Base-by-base conservation (phyloP, 1,140 invertebrate genomes). In the Sitobion miscanthi region DNA sequence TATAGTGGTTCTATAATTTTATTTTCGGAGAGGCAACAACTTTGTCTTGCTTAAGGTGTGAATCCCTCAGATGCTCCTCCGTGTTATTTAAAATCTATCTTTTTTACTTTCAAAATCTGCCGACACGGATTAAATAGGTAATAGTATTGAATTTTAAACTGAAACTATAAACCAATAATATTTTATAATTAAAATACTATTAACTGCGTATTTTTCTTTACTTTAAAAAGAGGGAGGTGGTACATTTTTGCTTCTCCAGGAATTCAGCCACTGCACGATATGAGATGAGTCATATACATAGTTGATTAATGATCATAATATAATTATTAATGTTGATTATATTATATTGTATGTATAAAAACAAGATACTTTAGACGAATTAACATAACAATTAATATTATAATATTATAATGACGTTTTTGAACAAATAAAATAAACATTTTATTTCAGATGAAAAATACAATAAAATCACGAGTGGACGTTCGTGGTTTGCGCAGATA, bases 401-500 rank as follows among this genome's bases (percentile, higher is more conserved):
- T 11, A 25, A 11, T 11, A 25, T 45, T 1, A 86, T 45, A 47
- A 86, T 17, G 23, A 47, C 5, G 25, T 47, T 86, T 6, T 87
- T n/a, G 11, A 9, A 52, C 7, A 54, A 89, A 52, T 52, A 23
- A 9, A 35, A 54, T 52, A n/a, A n/a, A 47, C 11, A n/a, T 54
- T 35, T 49, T 54, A n/a, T 54, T 89, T 57, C 2, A 20, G 2
- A 62, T 62, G 11, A 45, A 69, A 30, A n/a, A 69, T 42, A 20
- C 17, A 90, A 62, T 62, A 30, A 45, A 69, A 20, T 62, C 30
- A 89, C 14, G 21, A n/a, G 25, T 30, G 47, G n/a, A 93, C 30
- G 25, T 85, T 85, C 8, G 47, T 86, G 38, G 91, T 93, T 85
- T 93, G 91, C 20, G 94, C 94, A 87, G 94, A 96, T 94, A 99